These are phyloP conservation scores for Linyphia triangularis DNA, from an alignment of 2,888 invertebrate species.

Conservation along the genomic window DNA sequence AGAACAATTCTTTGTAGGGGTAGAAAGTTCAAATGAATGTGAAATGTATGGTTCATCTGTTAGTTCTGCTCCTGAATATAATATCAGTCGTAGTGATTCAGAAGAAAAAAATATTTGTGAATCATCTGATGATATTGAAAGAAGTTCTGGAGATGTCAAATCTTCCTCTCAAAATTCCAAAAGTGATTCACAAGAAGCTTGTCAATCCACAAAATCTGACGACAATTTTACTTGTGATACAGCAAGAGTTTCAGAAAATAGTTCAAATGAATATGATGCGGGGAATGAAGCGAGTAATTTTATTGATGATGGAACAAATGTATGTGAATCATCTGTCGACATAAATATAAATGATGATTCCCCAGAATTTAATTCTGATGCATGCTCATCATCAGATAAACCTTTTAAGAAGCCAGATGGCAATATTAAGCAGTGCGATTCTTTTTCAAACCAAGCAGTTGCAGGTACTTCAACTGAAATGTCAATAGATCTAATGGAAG, in stretches of 20 bases:
- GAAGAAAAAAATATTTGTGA: slow-evolving; percentile 45
- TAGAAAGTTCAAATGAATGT: slow-evolving; percentile 51
- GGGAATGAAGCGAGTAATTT: background rate
- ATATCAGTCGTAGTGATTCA: background rate
- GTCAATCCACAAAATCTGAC: slow-evolving; percentile 47
- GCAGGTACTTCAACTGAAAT: background rate
- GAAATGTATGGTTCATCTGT: slow-evolving; percentile 24
- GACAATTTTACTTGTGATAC: background rate
- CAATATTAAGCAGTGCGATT: slow-evolving; percentile 1
- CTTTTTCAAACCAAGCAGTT: slow-evolving; percentile 13
- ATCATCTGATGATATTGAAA: slow-evolving; percentile 56
- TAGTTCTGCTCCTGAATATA: background rate
- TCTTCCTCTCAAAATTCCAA: background rate
- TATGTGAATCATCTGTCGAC: slow-evolving; percentile 57
- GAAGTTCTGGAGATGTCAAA: background rate
- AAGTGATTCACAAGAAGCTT: slow-evolving; percentile 23
- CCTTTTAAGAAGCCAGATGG: background rate
- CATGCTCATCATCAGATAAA: slow-evolving; percentile 51
- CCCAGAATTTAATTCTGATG: slow-evolving; percentile 2
- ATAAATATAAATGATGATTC: background rate
- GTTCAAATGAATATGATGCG: background rate
- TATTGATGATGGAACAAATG: background rate
- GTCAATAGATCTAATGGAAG: background rate
- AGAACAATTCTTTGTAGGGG: background rate
- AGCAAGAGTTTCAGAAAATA: background rate